phyloP scores from a whole-genome alignment of 1,140 invertebrate species.

The Heliconius himera region DNA sequence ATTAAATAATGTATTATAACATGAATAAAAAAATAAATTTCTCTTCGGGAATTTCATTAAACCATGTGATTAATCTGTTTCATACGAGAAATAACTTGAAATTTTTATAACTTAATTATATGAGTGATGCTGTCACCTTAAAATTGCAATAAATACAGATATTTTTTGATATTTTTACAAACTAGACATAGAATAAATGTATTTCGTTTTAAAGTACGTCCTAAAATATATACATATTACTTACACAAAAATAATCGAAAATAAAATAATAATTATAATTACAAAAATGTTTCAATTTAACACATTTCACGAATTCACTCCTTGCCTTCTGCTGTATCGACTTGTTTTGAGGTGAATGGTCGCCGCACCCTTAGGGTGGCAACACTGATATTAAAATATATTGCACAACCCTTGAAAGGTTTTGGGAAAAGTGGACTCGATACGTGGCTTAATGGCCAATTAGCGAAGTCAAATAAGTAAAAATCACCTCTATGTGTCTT shows the following conservation, averaged over 20 bases:
- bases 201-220: neutral
- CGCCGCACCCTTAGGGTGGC: slow-evolving; percentile 52
- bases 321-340: neutral
- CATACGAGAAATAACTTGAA: neutral
- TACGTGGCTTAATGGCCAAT: slow-evolving; percentile 28
- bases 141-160: neutral
- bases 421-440: slow-evolving; percentile 15
- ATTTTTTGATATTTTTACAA: neutral
- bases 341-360: slow-evolving; percentile 51
- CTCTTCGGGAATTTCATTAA: neutral
- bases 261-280: too few species aligned
- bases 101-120: neutral
- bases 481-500: neutral
- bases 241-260: neutral
- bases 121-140: neutral
- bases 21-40: neutral
- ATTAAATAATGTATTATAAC: neutral
- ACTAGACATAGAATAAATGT: neutral
- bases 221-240: neutral
- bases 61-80: neutral
- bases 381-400: slow-evolving; percentile 31
- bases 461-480: slow-evolving; percentile 24
- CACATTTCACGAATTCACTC: neutral
- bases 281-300: neutral
- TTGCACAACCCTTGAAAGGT: slow-evolving; percentile 31